Evolutionary conservation across 2,888 invertebrate genomes (phyloP), one percentile per base, ranked within the genome.

Genomic region (Mechanitis mazaeus): DNA sequence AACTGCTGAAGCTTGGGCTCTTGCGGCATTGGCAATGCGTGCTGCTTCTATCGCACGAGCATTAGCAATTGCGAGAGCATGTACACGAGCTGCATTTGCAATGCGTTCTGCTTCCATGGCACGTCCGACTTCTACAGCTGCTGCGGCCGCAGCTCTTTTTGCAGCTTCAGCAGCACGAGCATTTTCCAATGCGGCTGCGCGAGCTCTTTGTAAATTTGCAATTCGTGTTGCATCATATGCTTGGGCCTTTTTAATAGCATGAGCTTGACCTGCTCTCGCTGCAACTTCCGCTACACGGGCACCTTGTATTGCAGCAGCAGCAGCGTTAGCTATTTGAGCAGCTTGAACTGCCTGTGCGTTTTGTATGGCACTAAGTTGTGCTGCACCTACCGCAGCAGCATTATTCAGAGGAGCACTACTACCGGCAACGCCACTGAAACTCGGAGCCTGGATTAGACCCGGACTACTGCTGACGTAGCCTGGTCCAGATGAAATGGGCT

Each of bases 281-380:
- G 86, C 86, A 1, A 81, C 85, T 68, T 90, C 89, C 2, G 87
- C 74, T 35, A 79, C 84, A 7, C 88, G 84, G 1, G 89, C 89
- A 0, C 87, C 86, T 59, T 88, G 87, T 67, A 89, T 89, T 38
- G 87, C 89, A 28, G 86, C 86, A 20, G 87, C 86, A 35, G 89
- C 89, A 0, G 87, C 77, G 71, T 88, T 85, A 12, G 81, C 87
- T 69, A 89, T 87, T 63, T 85, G 83, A 5, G 87, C 77, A 1
- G 82, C 89, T 31, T 86, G 87, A 6, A 80, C 87, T 11, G 89
- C 89, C 61, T 88, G 89, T 0, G 89, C 88, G 71, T 88, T 88
- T 66, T 89, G 88, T 68, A 88, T 87, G 46, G 88, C 87, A 64
- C 85, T 87, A 55, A 89, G 83, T 58, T 87, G 89, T 45, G 89